Evolutionary conservation across 2,113 vertebrate genomes (phyloP).

Genomic region (Alosa alosa): DNA sequence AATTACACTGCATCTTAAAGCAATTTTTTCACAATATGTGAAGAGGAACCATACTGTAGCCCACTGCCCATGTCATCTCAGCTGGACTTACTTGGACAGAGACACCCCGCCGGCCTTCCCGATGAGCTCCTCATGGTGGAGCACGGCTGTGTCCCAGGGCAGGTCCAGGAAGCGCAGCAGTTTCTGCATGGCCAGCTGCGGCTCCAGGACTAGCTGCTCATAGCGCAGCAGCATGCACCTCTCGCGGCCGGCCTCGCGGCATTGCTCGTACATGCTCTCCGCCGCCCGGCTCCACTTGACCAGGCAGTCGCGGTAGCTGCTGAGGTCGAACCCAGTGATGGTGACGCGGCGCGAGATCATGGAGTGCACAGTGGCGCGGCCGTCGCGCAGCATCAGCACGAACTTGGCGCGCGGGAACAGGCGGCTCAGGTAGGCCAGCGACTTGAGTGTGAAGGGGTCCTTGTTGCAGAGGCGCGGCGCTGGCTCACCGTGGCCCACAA

Average conservation of each 20-base stretch:
- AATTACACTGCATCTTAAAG: background rate
- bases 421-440: constrained; percentile 87
- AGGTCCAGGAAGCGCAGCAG: constrained; percentile 88
- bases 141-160: constrained; percentile 89
- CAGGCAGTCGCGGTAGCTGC: constrained; percentile 94
- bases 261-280: constrained; percentile 97
- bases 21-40: background rate
- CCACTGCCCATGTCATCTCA: background rate
- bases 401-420: constrained; percentile 96
- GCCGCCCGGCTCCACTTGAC: constrained; percentile 97
- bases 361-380: constrained; percentile 90
- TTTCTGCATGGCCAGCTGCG: constrained; percentile 91
- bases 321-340: constrained; percentile 93
- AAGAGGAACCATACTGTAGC: background rate
- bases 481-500: constrained; percentile 93
- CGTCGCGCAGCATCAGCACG: constrained; percentile 91
- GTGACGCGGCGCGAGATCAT: constrained; percentile 98
- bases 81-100: constrained; percentile 90
- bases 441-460: constrained; percentile 95
- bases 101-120: constrained; percentile 96
- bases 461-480: constrained; percentile 95
- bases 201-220: constrained; percentile 91
- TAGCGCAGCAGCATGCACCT: constrained; percentile 90
- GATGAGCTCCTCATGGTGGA: constrained; percentile 96
- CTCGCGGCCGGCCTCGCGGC: constrained; percentile 81